phyloP scores from a whole-genome alignment of 2,113 vertebrate genomes.

The Hydrochoerus hydrochaeris region DNA sequence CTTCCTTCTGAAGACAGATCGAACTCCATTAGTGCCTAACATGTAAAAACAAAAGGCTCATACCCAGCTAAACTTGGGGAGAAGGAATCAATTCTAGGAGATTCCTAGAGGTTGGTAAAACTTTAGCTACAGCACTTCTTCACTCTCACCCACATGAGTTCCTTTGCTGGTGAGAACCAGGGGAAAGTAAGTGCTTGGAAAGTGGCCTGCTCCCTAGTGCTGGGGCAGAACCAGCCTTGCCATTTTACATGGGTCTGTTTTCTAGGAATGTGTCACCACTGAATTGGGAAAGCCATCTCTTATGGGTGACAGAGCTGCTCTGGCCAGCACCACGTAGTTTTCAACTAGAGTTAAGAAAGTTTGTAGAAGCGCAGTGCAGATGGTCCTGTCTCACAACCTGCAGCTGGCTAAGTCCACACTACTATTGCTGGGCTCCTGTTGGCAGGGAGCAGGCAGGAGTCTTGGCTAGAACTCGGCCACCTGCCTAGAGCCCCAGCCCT shows the following conservation, averaged over 20 bases:
- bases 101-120: conserved; percentile 50
- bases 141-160: not conserved
- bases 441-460: not conserved
- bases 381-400: not conserved
- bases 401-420: not conserved
- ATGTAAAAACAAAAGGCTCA: conserved; percentile 6
- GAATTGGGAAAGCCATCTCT: not conserved
- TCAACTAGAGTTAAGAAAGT: conserved; percentile 61
- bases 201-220: conserved; percentile 43
- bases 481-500: not conserved
- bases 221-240: conserved; percentile 58
- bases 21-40: conserved; percentile 62
- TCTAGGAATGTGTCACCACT: conserved; percentile 46
- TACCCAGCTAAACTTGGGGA: conserved; percentile 59
- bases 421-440: not conserved
- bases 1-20: conserved; percentile 38
- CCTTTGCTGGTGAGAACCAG: conserved; percentile 30
- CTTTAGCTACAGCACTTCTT: conserved; percentile 49
- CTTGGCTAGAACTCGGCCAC: not conserved
- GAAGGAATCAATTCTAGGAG: conserved; percentile 66
- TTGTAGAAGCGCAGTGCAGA: not conserved
- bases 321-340: conserved; percentile 68
- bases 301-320: conserved; percentile 62
- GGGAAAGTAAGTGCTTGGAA: conserved; percentile 58
- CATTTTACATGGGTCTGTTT: conserved; percentile 33